Base-by-base conservation (phyloP, 2,888 invertebrate genomes). In the Petrolisthes cinctipes region DNA sequence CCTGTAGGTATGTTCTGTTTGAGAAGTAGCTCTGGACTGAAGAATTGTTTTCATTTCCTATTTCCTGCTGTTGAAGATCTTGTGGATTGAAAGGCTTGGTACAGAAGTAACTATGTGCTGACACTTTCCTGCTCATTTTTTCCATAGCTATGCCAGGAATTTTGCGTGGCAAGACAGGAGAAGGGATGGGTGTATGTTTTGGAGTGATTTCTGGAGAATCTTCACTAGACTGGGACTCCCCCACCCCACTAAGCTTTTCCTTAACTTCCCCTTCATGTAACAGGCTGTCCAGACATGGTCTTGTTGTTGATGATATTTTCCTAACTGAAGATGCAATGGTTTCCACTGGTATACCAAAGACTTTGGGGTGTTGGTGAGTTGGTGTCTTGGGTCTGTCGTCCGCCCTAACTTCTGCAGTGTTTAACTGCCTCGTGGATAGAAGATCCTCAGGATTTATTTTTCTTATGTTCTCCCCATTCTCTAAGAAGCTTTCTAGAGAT, bases 41-140 rank as follows among this genome's bases (percentile, higher is more conserved):
- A 37, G 37, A 37, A 37, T 37, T 37, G 37, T 37, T 37, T 37
- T 37, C 37, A 37, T 37, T 37, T 37, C 37, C 37, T 37, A 37
- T 37, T 37, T 37, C 37, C 37, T 37, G 37, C 68, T 9, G 20
- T 17, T 51, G 37, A 37, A 1, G 37, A 37, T 37, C 37, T 37
- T 37, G 11, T 9, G 9, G 78, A 14, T 71, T 61, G 61, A 83
- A 75, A 11, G 83, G 81, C 54, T 83, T 87, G 51, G 87, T 87
- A 84, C 73, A 87, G 71, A 87, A 87, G 66, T 87, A 87, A 75
- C 84, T 83, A 20, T 87, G 87, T 53, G 73, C 51, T 6, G 81
- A 20, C 14, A 17, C 37, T 20, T 73, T 81, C 71, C 61, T 86
- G 7, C 66, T 5, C 17, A 56, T n/a, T 6, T 11, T 71, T 9